Evolutionary conservation across 2,113 vertebrate genomes (phyloP).

Genomic region (Procavia capensis): DNA sequence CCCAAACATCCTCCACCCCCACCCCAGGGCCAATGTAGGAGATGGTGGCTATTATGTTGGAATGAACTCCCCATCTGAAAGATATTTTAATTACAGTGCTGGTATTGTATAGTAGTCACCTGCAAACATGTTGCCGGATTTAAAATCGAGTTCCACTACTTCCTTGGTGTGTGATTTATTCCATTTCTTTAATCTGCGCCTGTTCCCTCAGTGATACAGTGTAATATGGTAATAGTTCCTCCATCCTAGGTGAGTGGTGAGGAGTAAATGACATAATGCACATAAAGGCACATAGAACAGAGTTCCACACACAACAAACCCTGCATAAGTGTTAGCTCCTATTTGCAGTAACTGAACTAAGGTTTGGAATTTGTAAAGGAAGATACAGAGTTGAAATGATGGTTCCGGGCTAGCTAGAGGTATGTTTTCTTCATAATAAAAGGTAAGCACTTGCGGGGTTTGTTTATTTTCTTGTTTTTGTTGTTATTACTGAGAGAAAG

Average conservation of each 20-base stretch:
- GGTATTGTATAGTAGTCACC: background rate
- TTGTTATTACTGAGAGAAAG: background rate
- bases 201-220: background rate
- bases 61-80: background rate
- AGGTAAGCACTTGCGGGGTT: background rate
- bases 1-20: background rate
- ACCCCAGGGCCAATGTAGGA: background rate
- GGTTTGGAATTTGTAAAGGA: background rate
- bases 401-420: background rate
- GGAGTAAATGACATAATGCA: too few species aligned
- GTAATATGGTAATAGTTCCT: rapidly evolving
- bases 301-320: background rate
- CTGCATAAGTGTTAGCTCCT: background rate
- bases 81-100: background rate
- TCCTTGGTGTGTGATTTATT: background rate
- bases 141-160: background rate
- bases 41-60: background rate
- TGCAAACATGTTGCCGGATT: background rate
- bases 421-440: background rate
- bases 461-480: background rate
- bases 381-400: background rate
- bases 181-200: background rate
- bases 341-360: background rate
- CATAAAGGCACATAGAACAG: background rate
- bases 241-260: background rate